Base-by-base conservation (phyloP, 2,797 vertebrate genomes). In the Carapus acus region DNA sequence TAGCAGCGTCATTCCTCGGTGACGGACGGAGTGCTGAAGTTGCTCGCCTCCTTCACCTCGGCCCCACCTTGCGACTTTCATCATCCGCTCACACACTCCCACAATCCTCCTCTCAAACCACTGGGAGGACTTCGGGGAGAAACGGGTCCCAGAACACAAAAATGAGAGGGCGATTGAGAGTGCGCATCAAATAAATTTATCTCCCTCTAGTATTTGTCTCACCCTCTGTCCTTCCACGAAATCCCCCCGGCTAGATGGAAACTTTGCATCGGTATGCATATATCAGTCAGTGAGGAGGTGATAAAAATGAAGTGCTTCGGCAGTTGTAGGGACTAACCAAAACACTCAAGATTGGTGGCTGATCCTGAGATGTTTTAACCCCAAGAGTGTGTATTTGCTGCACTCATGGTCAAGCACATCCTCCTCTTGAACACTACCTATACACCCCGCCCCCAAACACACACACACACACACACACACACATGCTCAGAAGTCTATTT, bases 1-100 rank as follows among this genome's bases (percentile, higher is more conserved):
- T 2, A 95, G 86, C 43, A 96, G 87, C 0, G 91, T 95, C 93
- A 96, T 94, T 23, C 93, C 93, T 0, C 93, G 81, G 83, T 94
- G 92, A 44, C 90, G 85, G 50, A 82, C 75, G 0, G 89, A 86
- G 3, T 92, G 91, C 29, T 83, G 81, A 27, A 93, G 88, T 18
- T 79, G 77, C 54, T 91, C 91, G 9, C 59, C 76, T 41, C 55
- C 73, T 20, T 65, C 52, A 20, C 58, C 46, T 2, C 59, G 69
- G 0, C 68, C 71, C 88, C 91, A 91, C 2, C 75, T 74, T 5
- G 84, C 84, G 4, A 81, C 85, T 0, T 78, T 85, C 86, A 94
- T 95, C 93, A 96, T 92, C 34, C 85, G 82, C 78, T 93, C 91
- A 38, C 93, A 94, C 43, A 95, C 67, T 1, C 87, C 86, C 42